These are phyloP conservation scores for Drosophila triauraria DNA, from an alignment of 1,140 invertebrate genomes.

Conservation along the genomic window DNA sequence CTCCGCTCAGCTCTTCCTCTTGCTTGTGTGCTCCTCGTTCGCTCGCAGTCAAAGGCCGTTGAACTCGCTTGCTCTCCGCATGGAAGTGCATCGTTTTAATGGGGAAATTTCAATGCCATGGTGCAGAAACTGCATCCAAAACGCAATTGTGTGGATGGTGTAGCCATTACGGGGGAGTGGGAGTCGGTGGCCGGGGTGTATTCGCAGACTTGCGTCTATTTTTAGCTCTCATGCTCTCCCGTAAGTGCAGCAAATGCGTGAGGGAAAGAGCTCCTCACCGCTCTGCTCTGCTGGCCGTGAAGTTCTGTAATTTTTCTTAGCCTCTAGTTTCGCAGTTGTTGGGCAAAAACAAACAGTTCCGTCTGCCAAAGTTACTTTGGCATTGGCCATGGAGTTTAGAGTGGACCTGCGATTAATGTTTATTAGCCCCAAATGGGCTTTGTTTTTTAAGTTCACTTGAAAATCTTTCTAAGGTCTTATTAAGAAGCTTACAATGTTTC, in stretches of 20 bases:
- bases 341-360: conserved; percentile 20
- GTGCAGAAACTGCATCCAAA: conserved; percentile 34
- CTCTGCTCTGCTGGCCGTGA: conserved; percentile 72
- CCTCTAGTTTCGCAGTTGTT: conserved; percentile 30
- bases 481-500: too few relatives aligned
- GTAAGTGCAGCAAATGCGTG: conserved; percentile 51
- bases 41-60: conserved; percentile 65
- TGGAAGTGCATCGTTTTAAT: conserved; percentile 68
- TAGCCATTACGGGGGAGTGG: conserved; percentile 34
- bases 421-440: background rate
- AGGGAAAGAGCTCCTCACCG: conserved; percentile 7
- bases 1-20: conserved; percentile 23
- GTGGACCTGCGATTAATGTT: conserved; percentile 29
- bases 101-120: conserved; percentile 77
- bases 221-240: conserved; percentile 58
- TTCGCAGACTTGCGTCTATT: conserved; percentile 63
- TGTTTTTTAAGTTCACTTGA: too few relatives aligned
- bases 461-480: too few relatives aligned
- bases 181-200: conserved; percentile 1
- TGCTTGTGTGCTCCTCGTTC: background rate
- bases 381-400: conserved; percentile 55
- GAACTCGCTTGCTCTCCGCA: conserved; percentile 41
- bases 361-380: conserved; percentile 50
- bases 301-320: conserved; percentile 52
- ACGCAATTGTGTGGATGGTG: conserved; percentile 63